Percentiles rank a stretch among this genome's conserved stretches.
Conservation (phyloP, 2,888 invertebrate species). For the Pachymerium ferrugineum region DNA sequence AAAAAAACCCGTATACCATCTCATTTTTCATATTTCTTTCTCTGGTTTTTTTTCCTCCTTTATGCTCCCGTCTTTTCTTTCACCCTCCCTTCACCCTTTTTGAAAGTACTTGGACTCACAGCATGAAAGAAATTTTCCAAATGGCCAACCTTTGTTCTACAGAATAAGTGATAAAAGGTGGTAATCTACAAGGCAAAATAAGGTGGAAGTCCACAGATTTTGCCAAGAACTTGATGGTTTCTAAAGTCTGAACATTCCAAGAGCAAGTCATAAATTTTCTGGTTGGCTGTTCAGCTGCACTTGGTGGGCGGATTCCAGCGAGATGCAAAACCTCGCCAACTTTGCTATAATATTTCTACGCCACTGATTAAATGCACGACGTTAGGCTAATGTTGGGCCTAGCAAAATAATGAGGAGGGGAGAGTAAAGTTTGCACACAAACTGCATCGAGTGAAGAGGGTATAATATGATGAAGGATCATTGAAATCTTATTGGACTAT, state of each 20-base stretch:
- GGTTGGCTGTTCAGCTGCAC: not conserved
- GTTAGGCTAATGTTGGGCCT: conserved; percentile 4
- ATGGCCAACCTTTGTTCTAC: not conserved
- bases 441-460: not conserved
- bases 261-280: conserved; percentile 6
- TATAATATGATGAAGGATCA: not conserved
- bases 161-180: not conserved
- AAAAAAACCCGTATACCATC: not conserved
- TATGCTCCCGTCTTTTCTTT: no score
- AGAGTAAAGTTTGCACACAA: not conserved
- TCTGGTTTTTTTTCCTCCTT: no score
- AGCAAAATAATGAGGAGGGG: not conserved
- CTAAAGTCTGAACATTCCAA: conserved; percentile 1
- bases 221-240: not conserved
- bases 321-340: not conserved
- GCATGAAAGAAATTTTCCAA: not conserved
- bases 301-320: conserved; percentile 13
- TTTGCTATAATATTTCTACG: conserved; percentile 3
- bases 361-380: not conserved
- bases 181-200: conserved; percentile 7
- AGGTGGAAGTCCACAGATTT: conserved; percentile 3
- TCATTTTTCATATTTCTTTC: not conserved
- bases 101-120: not conserved
- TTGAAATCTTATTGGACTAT: not conserved
- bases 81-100: not conserved